A percentile compares a stretch with the other conserved stretches of the same genome.
Conservation (phyloP, 2,888 invertebrate genomes). For the Cantharis rustica region DNA sequence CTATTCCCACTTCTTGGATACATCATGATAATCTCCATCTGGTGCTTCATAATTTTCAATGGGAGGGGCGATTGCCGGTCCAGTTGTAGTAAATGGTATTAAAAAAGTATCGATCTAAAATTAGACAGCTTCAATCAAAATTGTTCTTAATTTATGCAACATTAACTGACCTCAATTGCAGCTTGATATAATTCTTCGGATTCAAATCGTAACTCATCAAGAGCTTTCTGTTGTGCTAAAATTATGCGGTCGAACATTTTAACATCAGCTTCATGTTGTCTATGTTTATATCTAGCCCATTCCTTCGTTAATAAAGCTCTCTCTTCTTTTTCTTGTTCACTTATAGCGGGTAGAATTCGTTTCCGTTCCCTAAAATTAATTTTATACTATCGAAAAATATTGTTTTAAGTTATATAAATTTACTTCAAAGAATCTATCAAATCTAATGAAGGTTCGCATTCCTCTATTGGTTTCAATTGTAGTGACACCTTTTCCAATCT, state of each 20-base stretch:
- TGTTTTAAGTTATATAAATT: conserved; percentile 35
- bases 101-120: conserved; percentile 73
- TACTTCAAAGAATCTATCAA: conserved; percentile 70
- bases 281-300: conserved; percentile 74
- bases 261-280: conserved; percentile 68
- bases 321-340: conserved; percentile 66
- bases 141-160: background rate
- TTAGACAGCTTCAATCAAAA: conserved; percentile 21
- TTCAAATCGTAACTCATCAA: conserved; percentile 77
- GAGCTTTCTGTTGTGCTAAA: conserved; percentile 74
- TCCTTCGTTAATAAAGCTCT: conserved; percentile 71
- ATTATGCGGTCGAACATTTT: conserved; percentile 71
- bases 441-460: conserved; percentile 75
- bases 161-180: conserved; percentile 73
- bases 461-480: conserved; percentile 89
- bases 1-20: conserved; percentile 78
- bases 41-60: conserved; percentile 79
- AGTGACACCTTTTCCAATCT: conserved; percentile 78
- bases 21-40: conserved; percentile 89
- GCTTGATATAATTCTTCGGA: conserved; percentile 87
- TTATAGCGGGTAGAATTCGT: conserved; percentile 58
- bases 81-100: conserved; percentile 70
- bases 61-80: conserved; percentile 84
- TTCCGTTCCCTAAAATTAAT: conserved; percentile 56
- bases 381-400: conserved; percentile 1